Evolutionary conservation across 2,888 invertebrate species (phyloP).

Genomic region (Allygus modestus): DNA sequence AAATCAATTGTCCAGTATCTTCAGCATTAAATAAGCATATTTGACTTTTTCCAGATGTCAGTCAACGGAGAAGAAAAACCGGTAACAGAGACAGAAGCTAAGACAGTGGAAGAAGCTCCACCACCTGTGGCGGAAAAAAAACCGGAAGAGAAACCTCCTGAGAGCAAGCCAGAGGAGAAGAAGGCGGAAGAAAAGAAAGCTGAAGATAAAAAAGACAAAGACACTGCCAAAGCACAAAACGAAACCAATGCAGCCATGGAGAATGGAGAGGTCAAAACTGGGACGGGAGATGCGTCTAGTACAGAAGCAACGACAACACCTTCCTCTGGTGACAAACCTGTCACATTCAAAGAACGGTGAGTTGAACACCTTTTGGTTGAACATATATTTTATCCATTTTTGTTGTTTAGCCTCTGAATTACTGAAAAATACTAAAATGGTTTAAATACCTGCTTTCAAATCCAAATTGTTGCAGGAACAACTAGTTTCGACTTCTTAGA

Average conservation of each 20-base stretch:
- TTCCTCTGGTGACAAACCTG: constrained; percentile 28
- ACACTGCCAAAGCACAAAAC: constrained; percentile 75
- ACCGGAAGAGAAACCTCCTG: constrained; percentile 63
- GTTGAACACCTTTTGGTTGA: too few species aligned
- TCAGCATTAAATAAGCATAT: too few species aligned
- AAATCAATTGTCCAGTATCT: too few species aligned
- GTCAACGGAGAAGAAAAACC: constrained; percentile 51
- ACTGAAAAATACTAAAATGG: too few species aligned
- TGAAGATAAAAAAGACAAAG: constrained; percentile 74
- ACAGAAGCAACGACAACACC: background rate
- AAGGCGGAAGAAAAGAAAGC: constrained; percentile 66
- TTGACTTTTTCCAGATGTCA: constrained; percentile 38
- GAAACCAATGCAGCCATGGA: constrained; percentile 75
- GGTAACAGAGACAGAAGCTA: constrained; percentile 1
- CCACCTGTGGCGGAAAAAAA: constrained; percentile 46
- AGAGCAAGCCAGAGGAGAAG: constrained; percentile 67
- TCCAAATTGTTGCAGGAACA: too few species aligned
- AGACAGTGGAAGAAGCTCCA: constrained; percentile 26
- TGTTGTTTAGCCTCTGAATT: too few species aligned
- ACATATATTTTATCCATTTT: too few species aligned
- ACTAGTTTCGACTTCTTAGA: too few species aligned
- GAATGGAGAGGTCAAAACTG: constrained; percentile 68
- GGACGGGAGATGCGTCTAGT: constrained; percentile 8
- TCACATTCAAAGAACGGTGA: constrained; percentile 39
- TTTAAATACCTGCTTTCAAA: too few species aligned